Evolutionary conservation across 30 jellyfish, hydroid and myxozoan species (phyloP), one percentile per base, ranked within the genome.

Genomic region (Hydra vulgaris): DNA sequence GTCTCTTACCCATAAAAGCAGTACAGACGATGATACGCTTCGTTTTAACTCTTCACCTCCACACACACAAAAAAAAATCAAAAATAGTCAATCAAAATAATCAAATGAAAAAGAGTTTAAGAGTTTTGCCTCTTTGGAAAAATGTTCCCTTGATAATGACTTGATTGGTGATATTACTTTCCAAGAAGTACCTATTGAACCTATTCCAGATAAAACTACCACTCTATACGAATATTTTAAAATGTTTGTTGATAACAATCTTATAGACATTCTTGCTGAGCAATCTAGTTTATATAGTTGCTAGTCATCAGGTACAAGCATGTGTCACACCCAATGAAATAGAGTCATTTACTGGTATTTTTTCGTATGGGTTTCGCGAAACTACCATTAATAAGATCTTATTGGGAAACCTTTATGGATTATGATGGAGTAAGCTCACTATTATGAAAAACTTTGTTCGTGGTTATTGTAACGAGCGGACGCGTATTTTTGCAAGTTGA

Each of bases 351-450:
- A 8, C 72, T 82, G 89, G 89, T 23, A 56, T 82, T 8, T 82
- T 74, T 82, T 73, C 23, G 83, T 5, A 72, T 82, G 89, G 89
- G 89, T 25, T 67, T 82, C 21, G 89, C 72, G 0, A 0, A 69
- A 7, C 54, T 82, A 77, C 89, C 89, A n/a, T 61, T 66, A 15
- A 17, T 26, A 0, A 54, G 89, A 21, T 71, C 79, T 4, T 72
- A 82, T 27, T 82, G 89, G 87, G 89, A 82, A 25, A 73, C 79
- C 19, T 78, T 40, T 24, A 73, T 66, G 67, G 12, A 22, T 20
- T 82, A 82, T 73, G 80, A 78, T 72, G 69, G 77, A 26, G 87
- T 71, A 15, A 70, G 79, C 26, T 78, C 81, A 21, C 69, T 82
- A 16, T 52, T 72, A 69, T 23, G n/a, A n/a, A n/a, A n/a, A n/a